Evolutionary conservation across 2,888 invertebrate species (phyloP).

Genomic region (Caenorhabditis sp.): DNA sequence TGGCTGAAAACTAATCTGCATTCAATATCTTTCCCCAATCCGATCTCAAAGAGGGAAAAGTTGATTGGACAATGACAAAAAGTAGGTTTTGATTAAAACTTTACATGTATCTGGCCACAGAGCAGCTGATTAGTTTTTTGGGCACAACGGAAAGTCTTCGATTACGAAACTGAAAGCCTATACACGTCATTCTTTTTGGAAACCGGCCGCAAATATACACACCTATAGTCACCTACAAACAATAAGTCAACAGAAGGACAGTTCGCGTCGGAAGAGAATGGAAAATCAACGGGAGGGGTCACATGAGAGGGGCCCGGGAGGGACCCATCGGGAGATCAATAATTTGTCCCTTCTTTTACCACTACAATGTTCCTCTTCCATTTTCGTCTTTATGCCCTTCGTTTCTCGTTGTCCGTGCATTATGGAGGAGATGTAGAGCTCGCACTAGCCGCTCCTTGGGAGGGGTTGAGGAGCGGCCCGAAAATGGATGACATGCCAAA

Average conservation of each 20-base stretch:
- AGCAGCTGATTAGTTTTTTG: constrained; percentile 42
- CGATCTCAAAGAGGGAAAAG: too few relatives aligned
- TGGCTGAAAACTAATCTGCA: background rate
- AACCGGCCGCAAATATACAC: background rate
- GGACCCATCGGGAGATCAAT: constrained; percentile 3
- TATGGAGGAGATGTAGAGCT: constrained; percentile 26
- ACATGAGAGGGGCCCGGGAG: constrained; percentile 13
- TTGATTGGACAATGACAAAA: background rate
- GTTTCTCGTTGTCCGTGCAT: constrained; percentile 36
- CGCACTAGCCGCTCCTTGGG: constrained; percentile 5
- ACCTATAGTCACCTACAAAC: constrained; percentile 35
- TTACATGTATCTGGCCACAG: constrained; percentile 3
- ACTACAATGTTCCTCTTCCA: constrained; percentile 15
- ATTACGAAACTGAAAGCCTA: constrained; percentile 17
- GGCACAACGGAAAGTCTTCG: background rate
- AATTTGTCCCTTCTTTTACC: constrained; percentile 30
- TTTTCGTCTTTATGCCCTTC: constrained; percentile 3
- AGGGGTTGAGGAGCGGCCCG: constrained; percentile 25
- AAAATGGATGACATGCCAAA: constrained; percentile 53
- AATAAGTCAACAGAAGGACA: constrained; percentile 38
- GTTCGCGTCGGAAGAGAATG: constrained; percentile 14
- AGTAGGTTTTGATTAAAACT: constrained; percentile 35
- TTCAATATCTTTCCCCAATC: too few relatives aligned
- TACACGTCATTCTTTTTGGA: constrained; percentile 38
- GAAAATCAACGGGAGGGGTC: constrained; percentile 28